Evolutionary conservation across 1,140 invertebrate genomes (phyloP), one percentile per base, ranked within the genome.

Genomic region (Aradophagus sp.): DNA sequence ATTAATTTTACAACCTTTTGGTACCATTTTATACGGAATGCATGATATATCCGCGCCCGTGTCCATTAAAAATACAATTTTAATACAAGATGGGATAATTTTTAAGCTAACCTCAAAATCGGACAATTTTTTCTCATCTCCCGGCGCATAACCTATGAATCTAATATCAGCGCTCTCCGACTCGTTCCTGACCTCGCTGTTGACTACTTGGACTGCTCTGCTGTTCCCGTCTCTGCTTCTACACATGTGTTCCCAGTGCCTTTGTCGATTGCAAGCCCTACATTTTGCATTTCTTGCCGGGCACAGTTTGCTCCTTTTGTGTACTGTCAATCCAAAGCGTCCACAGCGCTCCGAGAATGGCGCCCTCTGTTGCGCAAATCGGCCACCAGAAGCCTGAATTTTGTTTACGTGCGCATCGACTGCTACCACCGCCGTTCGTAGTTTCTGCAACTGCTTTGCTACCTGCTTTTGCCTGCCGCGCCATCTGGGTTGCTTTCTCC

Each of bases 401-500:
- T 32, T 31, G 5, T 45, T 45, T 19, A 19, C 10, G 10, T 6
- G 2, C 4, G 6, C 39, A 5, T 42, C 38, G n/a, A 26, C 50
- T 39, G 20, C 23, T n/a, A 36, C 16, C 8, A 2, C 29, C 1
- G 16, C 10, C 52, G 13, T 39, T 8, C 7, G 7, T 12, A 38
- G 5, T 12, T 10, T 23, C 15, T 62, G 17, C 16, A 45, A 42
- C 42, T 74, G 68, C 32, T 66, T 68, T 16, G 52, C 66, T 13
- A 70, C 27, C n/a, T 0, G 38, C 19, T 56, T 80, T 75, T 0
- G 74, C 59, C 48, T 77, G 74, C 3, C 73, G 19, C 6, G 70
- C 69, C 31, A 55, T 59, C 5, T 52, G 32, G 5, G 75, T 35
- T 2, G 74, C 74, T 23, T 69, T 72, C 2, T 71, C 70, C 16